Evolutionary conservation across 64 coral and sea anemone genomes (phyloP).

Genomic region (Dendronephthya gigantea): DNA sequence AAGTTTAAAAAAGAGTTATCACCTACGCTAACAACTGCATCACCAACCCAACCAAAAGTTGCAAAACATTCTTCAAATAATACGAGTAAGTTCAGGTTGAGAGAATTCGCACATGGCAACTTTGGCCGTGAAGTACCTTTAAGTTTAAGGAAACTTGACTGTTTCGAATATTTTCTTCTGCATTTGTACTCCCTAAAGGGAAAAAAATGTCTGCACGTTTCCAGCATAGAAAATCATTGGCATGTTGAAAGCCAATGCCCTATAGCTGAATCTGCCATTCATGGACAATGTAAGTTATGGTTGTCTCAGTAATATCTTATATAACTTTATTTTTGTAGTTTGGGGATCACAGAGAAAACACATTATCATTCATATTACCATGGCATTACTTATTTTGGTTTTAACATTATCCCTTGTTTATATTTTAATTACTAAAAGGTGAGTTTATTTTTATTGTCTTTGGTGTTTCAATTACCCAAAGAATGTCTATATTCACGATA

Average conservation of each 20-base stretch:
- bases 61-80: neutral
- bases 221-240: no score
- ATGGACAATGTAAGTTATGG: no score
- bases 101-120: no score
- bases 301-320: neutral
- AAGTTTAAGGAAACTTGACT: no score
- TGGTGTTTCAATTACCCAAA: neutral
- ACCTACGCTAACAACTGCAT: neutral
- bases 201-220: no score
- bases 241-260: no score
- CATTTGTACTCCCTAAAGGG: no score
- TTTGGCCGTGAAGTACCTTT: no score
- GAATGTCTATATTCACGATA: neutral
- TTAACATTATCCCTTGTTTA: neutral
- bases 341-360: constrained; percentile 1
- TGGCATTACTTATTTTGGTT: neutral
- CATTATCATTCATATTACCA: constrained; percentile 1
- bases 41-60: neutral
- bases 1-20: neutral
- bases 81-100: neutral
- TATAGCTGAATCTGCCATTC: no score
- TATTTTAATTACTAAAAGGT: neutral
- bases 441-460: neutral
- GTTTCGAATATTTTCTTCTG: no score
- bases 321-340: neutral